Conservation (phyloP, 2,797 vertebrate genomes). For the Xiphorhynchus erythropygius region DNA sequence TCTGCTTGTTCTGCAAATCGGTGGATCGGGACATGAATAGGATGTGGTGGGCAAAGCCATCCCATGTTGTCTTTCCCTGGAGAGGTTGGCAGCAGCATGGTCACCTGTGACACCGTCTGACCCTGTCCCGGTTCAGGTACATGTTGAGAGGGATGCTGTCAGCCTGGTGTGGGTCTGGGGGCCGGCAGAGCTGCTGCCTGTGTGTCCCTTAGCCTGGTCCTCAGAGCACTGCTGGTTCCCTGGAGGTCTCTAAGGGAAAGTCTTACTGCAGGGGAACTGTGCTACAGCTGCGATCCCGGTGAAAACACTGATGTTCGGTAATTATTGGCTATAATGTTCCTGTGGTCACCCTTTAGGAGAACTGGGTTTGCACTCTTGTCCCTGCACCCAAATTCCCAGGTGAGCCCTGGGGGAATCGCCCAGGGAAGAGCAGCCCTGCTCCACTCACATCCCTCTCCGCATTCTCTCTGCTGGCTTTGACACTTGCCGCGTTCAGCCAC, state of each 20-base stretch:
- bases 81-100: fast-evolving
- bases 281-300: not conserved
- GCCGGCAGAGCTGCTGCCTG: not conserved
- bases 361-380: not conserved
- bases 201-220: fast-evolving
- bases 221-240: fast-evolving
- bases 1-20: not conserved
- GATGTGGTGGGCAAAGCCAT: not conserved
- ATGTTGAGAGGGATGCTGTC: not conserved
- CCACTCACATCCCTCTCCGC: not conserved
- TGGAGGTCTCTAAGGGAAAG: not conserved
- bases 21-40: not conserved
- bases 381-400: not conserved
- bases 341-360: not conserved
- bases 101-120: not conserved
- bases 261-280: not conserved
- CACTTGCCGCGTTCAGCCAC: not conserved
- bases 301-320: not conserved
- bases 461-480: not conserved
- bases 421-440: not conserved
- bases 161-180: fast-evolving
- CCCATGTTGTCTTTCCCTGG: fast-evolving
- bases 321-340: fast-evolving
- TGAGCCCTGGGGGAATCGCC: not conserved
- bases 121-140: fast-evolving